Evolutionary conservation across 1,140 invertebrate genomes (phyloP), one percentile per base, ranked within the genome.

Genomic region (Bactericera cockerelli): DNA sequence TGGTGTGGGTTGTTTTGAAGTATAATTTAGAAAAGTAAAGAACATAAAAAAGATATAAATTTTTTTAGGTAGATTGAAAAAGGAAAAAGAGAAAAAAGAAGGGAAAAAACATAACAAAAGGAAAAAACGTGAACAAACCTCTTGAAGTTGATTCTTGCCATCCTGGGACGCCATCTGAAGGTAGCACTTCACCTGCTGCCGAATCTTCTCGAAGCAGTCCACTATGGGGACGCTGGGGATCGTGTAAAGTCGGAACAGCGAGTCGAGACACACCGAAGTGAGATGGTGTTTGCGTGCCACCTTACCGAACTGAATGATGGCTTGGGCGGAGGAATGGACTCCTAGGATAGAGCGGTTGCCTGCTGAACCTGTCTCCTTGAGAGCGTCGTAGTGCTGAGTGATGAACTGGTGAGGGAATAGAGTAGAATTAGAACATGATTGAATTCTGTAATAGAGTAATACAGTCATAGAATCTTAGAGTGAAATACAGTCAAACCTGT

Each of bases 141-240:
- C 92, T 67, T 93, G 89, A 0, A 96, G 75, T 69, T 97, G 93
- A 65, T 83, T 87, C 67, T 90, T 89, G 4, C 87, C 87, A 36
- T 79, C 77, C 38, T 82, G 82, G 38, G 84, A 82, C 0, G 92
- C 87, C 82, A 93, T 91, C 71, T 97, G 93, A 10, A 97, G 76
- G 68, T 94, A 95, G 69, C 94, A 98, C 68, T 98, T 98, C 0
- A 98, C 89, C 70, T 93, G 89, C 64, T 95, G 90, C n/a, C 89
- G 71, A 49, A 95, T 93, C 70, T 93, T 94, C 69, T 93, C 89
- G 76, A 95, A 98, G 68, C 93, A 97, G 70, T 98, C 94, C 2
- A 96, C 86, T 33, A 97, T 92, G 0, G 93, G 93, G 0, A 97
- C 91, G 68, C 86, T 92, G 0, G 92, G 89, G 64, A 97, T 97